phyloP scores from a whole-genome alignment of 2,113 vertebrate species.

The Danio rerio region GRCz12tu NC_133183.1:63719001-63719500 shows the following conservation, averaged over 20 bases:
- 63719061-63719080: slow-evolving; percentile 93
- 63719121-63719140: slow-evolving; percentile 97
- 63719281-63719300: slow-evolving; percentile 38
- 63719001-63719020: slow-evolving; percentile 88
- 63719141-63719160: slow-evolving; percentile 93
- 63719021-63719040: slow-evolving; percentile 95
- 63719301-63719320: slow-evolving; percentile 47
- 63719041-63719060: slow-evolving; percentile 91
- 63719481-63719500: too few relatives aligned
- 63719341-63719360: too few relatives aligned
- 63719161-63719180: slow-evolving; percentile 44
- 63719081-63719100: slow-evolving; percentile 92
- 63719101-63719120: slow-evolving; percentile 94
- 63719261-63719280: slow-evolving; percentile 42
- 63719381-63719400: too few relatives aligned
- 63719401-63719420: too few relatives aligned
- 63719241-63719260: slow-evolving; percentile 13
- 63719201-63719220: slow-evolving; percentile 44
- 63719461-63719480: too few relatives aligned
- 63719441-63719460: too few relatives aligned
- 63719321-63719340: too few relatives aligned
- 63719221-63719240: slow-evolving; percentile 45
- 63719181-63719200: slow-evolving; percentile 56
- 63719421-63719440: too few relatives aligned
- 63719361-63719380: too few relatives aligned